These are phyloP conservation scores for Scrobipalpa costella DNA, from an alignment of 2,888 invertebrate genomes.

Conservation along the genomic window DNA sequence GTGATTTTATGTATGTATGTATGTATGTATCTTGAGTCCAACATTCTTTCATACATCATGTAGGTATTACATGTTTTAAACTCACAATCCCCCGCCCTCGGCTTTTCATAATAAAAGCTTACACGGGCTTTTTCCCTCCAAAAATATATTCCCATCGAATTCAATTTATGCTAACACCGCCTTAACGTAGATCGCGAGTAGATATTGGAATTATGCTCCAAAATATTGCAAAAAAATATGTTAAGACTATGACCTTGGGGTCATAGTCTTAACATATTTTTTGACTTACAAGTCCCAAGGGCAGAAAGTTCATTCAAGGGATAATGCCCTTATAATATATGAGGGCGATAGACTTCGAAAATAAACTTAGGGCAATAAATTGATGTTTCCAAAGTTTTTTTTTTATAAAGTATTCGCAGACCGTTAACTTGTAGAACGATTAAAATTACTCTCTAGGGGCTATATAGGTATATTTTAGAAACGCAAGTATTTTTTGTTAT, in stretches of 20 bases:
- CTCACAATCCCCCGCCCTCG: neutral
- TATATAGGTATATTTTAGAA: too few relatives aligned
- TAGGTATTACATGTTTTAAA: neutral
- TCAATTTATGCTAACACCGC: conserved; percentile 31
- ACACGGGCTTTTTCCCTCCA: conserved; percentile 14
- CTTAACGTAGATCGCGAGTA: conserved; percentile 26
- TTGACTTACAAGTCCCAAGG: neutral
- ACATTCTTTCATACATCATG: too few relatives aligned
- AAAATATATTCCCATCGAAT: conserved; percentile 27
- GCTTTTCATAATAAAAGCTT: neutral
- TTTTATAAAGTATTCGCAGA: neutral
- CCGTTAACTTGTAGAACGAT: conserved; percentile 6
- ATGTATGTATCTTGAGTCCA: too few relatives aligned
- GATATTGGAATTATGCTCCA: conserved; percentile 23
- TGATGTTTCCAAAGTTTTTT: conserved; percentile 10
- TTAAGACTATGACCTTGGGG: conserved; percentile 14
- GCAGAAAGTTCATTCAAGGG: neutral
- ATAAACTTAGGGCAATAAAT: neutral
- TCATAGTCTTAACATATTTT: neutral
- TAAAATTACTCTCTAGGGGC: neutral
- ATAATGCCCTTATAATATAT: conserved; percentile 14
- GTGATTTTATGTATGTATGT: too few relatives aligned
- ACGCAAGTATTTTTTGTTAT: too few relatives aligned
- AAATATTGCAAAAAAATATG: conserved; percentile 20
- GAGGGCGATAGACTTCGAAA: conserved; percentile 4